phyloP scores from a whole-genome alignment of 2,113 vertebrate species.

The Glaucomys volans region DNA sequence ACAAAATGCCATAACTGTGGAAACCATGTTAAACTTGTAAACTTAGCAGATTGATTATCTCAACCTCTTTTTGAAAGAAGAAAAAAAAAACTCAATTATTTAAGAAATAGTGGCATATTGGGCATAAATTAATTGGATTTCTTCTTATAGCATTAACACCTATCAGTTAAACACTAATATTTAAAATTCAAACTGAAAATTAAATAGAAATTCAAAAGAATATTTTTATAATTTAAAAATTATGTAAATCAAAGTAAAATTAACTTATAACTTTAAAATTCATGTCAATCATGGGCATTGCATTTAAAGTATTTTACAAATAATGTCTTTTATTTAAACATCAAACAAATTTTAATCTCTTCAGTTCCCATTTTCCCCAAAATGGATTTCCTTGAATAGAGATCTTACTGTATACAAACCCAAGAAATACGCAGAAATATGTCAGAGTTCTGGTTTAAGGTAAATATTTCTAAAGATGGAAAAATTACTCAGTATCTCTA shows the following conservation, averaged over 20 bases:
- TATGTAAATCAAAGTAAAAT: conserved; percentile 27
- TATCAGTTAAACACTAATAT: neutral
- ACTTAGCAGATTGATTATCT: conserved; percentile 1
- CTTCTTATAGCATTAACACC: neutral
- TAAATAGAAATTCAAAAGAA: neutral
- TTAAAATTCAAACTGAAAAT: neutral
- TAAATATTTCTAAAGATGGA: conserved; percentile 14
- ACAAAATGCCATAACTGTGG: neutral
- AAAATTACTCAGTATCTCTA: conserved; percentile 40
- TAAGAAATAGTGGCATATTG: neutral
- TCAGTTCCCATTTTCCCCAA: neutral
- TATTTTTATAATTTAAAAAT: conserved; percentile 18
- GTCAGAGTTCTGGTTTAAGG: conserved; percentile 27
- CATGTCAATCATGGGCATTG: neutral
- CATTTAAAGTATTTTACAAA: conserved; percentile 41
- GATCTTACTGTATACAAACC: neutral
- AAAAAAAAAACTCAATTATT: neutral
- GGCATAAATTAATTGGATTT: conserved; percentile 28
- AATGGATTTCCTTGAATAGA: conserved; percentile 32
- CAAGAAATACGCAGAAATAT: conserved; percentile 12
- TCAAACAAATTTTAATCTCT: conserved; percentile 40
- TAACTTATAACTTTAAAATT: neutral
- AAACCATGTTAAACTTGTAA: conserved; percentile 42
- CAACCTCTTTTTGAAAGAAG: conserved; percentile 18
- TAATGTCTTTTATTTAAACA: neutral